phyloP scores from a whole-genome alignment of 2,113 vertebrate species.

The Tor tambroides region DNA sequence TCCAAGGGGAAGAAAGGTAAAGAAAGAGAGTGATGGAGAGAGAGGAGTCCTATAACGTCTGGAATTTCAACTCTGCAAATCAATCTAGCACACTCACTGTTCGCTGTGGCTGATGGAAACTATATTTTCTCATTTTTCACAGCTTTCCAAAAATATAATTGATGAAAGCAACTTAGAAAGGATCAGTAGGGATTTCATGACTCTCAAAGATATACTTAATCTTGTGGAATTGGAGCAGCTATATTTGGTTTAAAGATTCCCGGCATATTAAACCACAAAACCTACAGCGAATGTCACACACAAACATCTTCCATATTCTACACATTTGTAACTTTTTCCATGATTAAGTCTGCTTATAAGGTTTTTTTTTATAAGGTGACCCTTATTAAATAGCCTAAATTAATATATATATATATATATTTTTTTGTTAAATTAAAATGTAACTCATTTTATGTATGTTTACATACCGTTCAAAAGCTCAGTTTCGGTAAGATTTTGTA shows the following conservation, averaged over 20 bases:
- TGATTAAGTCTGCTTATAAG: not conserved
- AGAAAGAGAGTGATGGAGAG: slow-evolving; percentile 9
- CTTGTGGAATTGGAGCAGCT: slow-evolving; percentile 27
- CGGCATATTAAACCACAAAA: slow-evolving; percentile 23
- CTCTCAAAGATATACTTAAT: slow-evolving; percentile 34
- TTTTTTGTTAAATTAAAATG: too few species aligned
- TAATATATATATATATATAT: not conserved
- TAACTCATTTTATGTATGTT: not conserved
- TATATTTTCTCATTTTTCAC: slow-evolving; percentile 22
- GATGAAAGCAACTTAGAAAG: slow-evolving; percentile 32
- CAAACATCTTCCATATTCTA: not conserved
- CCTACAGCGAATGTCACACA: not conserved
- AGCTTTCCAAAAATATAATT: slow-evolving; percentile 35
- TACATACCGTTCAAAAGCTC: not conserved
- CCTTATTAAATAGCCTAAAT: not conserved
- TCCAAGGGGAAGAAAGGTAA: slow-evolving; percentile 3
- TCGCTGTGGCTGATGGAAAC: slow-evolving; percentile 3
- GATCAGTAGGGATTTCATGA: slow-evolving; percentile 37
- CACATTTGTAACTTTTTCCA: not conserved
- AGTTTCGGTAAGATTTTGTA: too few species aligned
- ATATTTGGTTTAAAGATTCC: slow-evolving; percentile 29
- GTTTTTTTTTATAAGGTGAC: not conserved
- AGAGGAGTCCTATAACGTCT: not conserved
- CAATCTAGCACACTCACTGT: slow-evolving; percentile 13
- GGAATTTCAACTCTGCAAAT: slow-evolving; percentile 22